These are phyloP conservation scores for Semaprochilodus insignis DNA, from an alignment of 2,797 vertebrate species.

Conservation along the genomic window DNA sequence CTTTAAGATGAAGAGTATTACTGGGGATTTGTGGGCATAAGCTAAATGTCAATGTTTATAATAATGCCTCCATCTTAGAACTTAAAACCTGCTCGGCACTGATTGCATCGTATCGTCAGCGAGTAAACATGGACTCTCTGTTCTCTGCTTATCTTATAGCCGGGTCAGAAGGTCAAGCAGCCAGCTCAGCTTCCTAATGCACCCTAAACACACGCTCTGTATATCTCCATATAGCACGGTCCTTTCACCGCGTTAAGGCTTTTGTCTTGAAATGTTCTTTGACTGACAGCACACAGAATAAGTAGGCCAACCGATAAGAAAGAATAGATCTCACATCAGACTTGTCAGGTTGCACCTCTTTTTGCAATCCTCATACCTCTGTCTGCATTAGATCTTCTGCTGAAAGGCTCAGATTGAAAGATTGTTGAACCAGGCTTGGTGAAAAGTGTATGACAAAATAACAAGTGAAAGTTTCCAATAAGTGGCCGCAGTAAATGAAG, in stretches of 20 bases:
- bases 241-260: neutral
- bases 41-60: conserved; percentile 15
- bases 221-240: neutral
- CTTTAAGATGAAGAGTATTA: conserved; percentile 9
- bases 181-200: neutral
- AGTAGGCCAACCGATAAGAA: neutral
- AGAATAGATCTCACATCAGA: neutral
- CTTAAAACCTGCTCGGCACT: neutral
- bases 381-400: neutral
- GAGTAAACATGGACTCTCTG: conserved; percentile 4
- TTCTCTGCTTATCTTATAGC: neutral
- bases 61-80: neutral
- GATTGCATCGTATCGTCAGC: neutral
- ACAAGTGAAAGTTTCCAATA: neutral
- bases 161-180: conserved; percentile 10
- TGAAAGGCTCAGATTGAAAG: neutral
- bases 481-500: neutral
- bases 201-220: neutral
- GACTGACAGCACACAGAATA: neutral
- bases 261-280: neutral
- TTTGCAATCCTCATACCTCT: neutral
- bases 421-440: neutral
- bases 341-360: neutral
- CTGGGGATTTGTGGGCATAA: neutral
- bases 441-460: neutral